Evolutionary conservation across 2,113 vertebrate species (phyloP), one percentile per base, ranked within the genome.

Genomic region (Tychaedon coryphoeus): DNA sequence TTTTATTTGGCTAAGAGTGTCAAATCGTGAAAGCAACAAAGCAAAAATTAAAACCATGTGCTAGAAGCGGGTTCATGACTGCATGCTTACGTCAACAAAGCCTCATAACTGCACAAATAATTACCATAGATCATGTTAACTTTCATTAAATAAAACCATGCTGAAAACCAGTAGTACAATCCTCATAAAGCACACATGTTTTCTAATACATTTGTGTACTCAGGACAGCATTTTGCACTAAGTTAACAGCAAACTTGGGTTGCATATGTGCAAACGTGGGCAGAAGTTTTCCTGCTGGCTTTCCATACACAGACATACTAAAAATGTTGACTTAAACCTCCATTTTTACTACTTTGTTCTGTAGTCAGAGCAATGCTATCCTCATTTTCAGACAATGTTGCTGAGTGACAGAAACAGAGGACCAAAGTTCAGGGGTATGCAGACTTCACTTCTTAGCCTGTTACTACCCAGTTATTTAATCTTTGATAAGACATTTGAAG

Each of bases 21-120:
- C 86, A 97, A 91, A 94, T 94, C 11, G 6, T 78, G 90, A 79
- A 97, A 95, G 84, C 54, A 96, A 97, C 94, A 96, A 97, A 94
- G 93, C 61, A 97, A 96, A 96, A 97, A 98, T 97, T 87, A 98
- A 96, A 98, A 87, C 97, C 96, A 97, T 96, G 95, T 98, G 97
- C 97, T 92, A 90, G 86, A 85, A 97, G 61, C 7, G 70, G 58
- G 78, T 62, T 90, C 83, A 67, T 42, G 58, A 53, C 86, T 94
- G 88, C 79, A 84, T 85, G 80, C 81, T 94, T 75, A 90, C 80
- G 60, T 97, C 92, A 96, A 71, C 87, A 94, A 95, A 86, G 93
- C 74, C 90, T 95, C 96, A 86, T 58, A 97, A 95, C 92, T 97
- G 92, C 80, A 97, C 91, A 96, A 97, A 96, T 86, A 96, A 95